Evolutionary conservation across 2,797 vertebrate genomes (phyloP).

Genomic region (Sandelia bainsii): DNA sequence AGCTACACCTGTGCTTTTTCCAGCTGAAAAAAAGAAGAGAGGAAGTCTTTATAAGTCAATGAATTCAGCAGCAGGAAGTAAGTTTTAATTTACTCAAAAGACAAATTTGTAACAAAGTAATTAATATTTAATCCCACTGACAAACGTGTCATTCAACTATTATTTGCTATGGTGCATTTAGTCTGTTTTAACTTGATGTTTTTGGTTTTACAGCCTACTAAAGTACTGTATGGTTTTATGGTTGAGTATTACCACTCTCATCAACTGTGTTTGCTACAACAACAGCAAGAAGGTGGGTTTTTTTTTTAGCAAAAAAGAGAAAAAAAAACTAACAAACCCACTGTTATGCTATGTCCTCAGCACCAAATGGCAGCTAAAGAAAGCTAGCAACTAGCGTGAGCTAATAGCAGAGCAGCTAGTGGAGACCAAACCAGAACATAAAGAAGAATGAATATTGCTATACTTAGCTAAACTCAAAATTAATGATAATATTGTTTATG

Average conservation of each 20-base stretch:
- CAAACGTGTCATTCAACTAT: no score
- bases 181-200: conserved; percentile 7
- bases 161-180: background rate
- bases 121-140: background rate
- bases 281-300: background rate
- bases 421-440: background rate
- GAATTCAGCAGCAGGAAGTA: background rate
- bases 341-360: background rate
- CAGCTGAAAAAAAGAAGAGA: no score
- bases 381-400: background rate
- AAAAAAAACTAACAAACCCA: background rate
- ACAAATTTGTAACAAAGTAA: background rate
- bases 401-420: background rate
- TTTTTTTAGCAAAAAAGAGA: no score
- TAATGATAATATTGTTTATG: background rate
- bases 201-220: background rate
- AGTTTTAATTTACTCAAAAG: background rate
- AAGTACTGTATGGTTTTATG: background rate
- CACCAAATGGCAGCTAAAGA: background rate
- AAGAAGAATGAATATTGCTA: background rate
- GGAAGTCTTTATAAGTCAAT: no score
- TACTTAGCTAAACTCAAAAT: background rate
- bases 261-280: background rate
- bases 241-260: background rate
- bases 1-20: no score